Base-by-base conservation (phyloP, 2,888 invertebrate species). In the Ligdia adustata region DNA sequence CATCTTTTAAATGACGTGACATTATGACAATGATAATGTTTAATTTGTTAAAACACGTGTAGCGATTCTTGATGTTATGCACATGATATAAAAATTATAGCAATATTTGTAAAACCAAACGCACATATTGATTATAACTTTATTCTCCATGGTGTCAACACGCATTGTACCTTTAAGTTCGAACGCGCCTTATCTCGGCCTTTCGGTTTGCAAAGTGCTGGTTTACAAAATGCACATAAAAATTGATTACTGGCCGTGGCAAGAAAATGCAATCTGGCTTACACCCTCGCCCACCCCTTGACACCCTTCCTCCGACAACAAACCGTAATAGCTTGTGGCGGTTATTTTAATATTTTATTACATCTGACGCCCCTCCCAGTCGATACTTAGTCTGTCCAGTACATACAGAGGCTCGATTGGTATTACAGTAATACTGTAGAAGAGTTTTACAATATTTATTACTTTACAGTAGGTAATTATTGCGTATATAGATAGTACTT, bases 241-340 rank as follows among this genome's bases (percentile, higher is more conserved):
- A 87, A 85, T 86, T 87, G 84, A 88, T 88, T 87, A 84, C 84
- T 79, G 69, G 69, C 75, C 79, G 75, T 74, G 79, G 82, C 81
- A 83, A 83, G 86, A 79, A 83, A 87, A 85, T 86, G 84, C 85
- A 87, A 87, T 88, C 83, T 82, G 77, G 42, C 73, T 69, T 73
- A 60, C 66, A 56, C 64, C 62, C 64, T 52, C 41, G 41, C 53
- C 52, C 58, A 60, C 61, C 44, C 39, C 60, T 58, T 42, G 60
- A 45, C 65, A 55, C 51, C 63, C 52, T 55, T 56, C 60, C 51
- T 46, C 52, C 43, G 54, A 55, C 47, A 57, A 55, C 60, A 57
- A 64, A 60, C 64, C 75, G 70, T 83, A 81, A 83, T 81, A 72
- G 83, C 79, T 60, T 48, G 62, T 61, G 67, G 68, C 69, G 75